Conservation (phyloP, 1,140 invertebrate genomes). For the Cylas formicarius region DNA sequence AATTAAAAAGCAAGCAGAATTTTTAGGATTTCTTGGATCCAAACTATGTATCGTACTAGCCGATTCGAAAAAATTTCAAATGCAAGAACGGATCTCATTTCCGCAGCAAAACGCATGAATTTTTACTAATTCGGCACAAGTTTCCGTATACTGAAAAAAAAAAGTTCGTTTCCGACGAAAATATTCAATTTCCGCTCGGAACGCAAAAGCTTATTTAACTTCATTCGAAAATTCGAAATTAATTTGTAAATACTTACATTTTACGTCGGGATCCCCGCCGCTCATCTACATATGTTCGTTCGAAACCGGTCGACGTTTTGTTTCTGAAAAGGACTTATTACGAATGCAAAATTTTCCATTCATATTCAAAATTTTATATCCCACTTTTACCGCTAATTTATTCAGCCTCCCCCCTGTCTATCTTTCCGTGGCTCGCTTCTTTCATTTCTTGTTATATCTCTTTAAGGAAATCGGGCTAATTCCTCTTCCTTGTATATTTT, state of each 20-base stretch:
- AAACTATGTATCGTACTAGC: too few relatives aligned
- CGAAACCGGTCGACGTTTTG: conserved; percentile 54
- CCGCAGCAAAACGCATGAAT: too few relatives aligned
- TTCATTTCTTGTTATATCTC: conserved; percentile 31
- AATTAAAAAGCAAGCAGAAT: too few relatives aligned
- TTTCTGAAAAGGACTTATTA: conserved; percentile 62
- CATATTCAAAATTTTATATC: conserved; percentile 85
- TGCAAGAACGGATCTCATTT: too few relatives aligned
- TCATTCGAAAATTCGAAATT: conserved; percentile 24
- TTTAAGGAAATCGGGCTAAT: conserved; percentile 36
- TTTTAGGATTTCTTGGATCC: too few relatives aligned
- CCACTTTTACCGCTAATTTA: conserved; percentile 60
- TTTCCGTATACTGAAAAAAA: too few relatives aligned
- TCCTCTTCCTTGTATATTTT: conserved; percentile 36
- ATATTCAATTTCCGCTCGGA: conserved; percentile 17
- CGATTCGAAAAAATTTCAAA: too few relatives aligned
- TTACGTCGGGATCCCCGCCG: conserved; percentile 21
- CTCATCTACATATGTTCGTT: conserved; percentile 60
- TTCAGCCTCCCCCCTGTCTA: conserved; percentile 42
- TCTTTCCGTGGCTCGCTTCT: conserved; percentile 16
- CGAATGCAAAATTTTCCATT: conserved; percentile 78
- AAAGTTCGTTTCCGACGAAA: too few relatives aligned
- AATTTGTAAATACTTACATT: conserved; percentile 19
- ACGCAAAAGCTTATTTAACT: conserved; percentile 18
- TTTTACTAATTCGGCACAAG: too few relatives aligned